Percentiles rank a stretch among this genome's conserved stretches.
Conservation (phyloP, 2,888 invertebrate species). For the Caenorhabditis drosophilae region DNA sequence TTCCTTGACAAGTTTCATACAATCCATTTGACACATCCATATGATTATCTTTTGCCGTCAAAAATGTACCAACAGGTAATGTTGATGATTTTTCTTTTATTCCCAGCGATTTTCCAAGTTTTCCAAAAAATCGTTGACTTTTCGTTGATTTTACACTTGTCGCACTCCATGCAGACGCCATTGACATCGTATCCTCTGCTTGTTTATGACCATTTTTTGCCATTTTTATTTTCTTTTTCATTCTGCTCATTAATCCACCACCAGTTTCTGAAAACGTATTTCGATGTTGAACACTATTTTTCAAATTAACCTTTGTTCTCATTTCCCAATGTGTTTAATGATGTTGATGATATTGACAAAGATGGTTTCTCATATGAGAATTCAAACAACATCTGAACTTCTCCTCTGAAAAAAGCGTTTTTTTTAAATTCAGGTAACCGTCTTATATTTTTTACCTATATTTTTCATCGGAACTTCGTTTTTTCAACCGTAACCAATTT, state of each 20-base stretch:
- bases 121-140: slow-evolving; percentile 32
- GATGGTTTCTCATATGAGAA: slow-evolving; percentile 54
- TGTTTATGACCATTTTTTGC: slow-evolving; percentile 44
- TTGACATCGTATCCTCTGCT: slow-evolving; percentile 48
- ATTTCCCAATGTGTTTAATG: slow-evolving; percentile 22
- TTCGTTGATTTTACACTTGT: slow-evolving; percentile 31
- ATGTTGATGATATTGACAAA: slow-evolving; percentile 49
- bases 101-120: slow-evolving; percentile 26
- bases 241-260: slow-evolving; percentile 34
- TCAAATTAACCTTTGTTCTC: not conserved
- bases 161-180: slow-evolving; percentile 42
- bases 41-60: slow-evolving; percentile 38
- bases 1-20: slow-evolving; percentile 7
- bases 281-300: not conserved
- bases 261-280: slow-evolving; percentile 11
- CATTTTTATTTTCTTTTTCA: slow-evolving; percentile 53
- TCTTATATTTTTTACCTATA: too few relatives aligned
- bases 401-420: too few relatives aligned
- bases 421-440: too few relatives aligned
- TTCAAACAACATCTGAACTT: slow-evolving; percentile 51
- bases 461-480: slow-evolving; percentile 52
- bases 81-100: slow-evolving; percentile 17
- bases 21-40: slow-evolving; percentile 16
- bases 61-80: slow-evolving; percentile 27
- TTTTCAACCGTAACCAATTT: slow-evolving; percentile 48